These are phyloP conservation scores for Drosophila hydei DNA, from an alignment of 1,140 invertebrate genomes.

Conservation along the genomic window DNA sequence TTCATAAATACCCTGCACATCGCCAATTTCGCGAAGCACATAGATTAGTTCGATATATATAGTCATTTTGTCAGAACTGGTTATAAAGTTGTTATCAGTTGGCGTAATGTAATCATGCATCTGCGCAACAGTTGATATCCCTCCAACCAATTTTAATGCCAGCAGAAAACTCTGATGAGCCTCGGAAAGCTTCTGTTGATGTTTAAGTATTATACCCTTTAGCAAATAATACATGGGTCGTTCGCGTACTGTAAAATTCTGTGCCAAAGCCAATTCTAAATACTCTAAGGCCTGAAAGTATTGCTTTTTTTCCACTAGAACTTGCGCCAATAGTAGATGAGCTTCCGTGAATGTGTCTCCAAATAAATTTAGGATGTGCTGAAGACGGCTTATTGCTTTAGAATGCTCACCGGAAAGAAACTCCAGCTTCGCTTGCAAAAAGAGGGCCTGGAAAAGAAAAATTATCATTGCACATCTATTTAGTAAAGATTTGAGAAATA, in stretches of 20 bases:
- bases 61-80: slow-evolving; percentile 91
- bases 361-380: slow-evolving; percentile 89
- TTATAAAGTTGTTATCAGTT: slow-evolving; percentile 48
- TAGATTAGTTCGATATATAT: slow-evolving; percentile 95
- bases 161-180: slow-evolving; percentile 90
- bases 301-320: slow-evolving; percentile 90
- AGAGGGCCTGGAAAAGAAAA: slow-evolving; percentile 86
- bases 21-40: slow-evolving; percentile 88
- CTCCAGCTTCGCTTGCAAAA: slow-evolving; percentile 91
- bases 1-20: slow-evolving; percentile 88
- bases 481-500: too few relatives aligned
- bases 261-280: slow-evolving; percentile 94
- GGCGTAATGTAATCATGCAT: background rate
- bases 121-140: slow-evolving; percentile 35
- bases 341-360: slow-evolving; percentile 92
- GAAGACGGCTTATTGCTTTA: slow-evolving; percentile 87
- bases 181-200: slow-evolving; percentile 89
- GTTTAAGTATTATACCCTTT: slow-evolving; percentile 92
- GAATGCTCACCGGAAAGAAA: slow-evolving; percentile 91
- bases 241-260: slow-evolving; percentile 96
- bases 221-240: slow-evolving; percentile 96
- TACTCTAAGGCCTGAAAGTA: slow-evolving; percentile 92
- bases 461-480: background rate
- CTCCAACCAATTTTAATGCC: slow-evolving; percentile 86
- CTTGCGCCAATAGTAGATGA: slow-evolving; percentile 94